phyloP scores from a whole-genome alignment of 2,113 vertebrate species.

The Patagioenas fasciata region DNA sequence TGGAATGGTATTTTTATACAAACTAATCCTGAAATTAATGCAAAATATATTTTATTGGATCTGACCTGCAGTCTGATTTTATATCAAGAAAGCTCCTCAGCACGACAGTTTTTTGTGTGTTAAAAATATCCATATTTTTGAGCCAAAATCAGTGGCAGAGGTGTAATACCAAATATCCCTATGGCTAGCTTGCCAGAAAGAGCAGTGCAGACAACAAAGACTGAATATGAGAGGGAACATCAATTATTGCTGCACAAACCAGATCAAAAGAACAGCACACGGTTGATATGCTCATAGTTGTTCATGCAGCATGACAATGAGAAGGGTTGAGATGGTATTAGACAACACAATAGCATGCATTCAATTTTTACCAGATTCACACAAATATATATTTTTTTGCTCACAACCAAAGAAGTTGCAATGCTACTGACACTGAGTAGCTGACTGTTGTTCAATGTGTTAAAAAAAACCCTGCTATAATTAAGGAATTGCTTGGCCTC shows the following conservation, averaged over 20 bases:
- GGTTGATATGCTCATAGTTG: neutral
- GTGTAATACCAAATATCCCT: neutral
- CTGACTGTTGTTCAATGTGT: neutral
- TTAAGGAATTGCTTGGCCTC: slow-evolving; percentile 33
- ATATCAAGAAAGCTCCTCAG: neutral
- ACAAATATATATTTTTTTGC: neutral
- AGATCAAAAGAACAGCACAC: slow-evolving; percentile 29
- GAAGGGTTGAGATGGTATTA: neutral
- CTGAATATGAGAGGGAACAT: neutral
- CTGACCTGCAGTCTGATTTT: neutral
- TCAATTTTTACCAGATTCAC: neutral
- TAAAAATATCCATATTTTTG: neutral
- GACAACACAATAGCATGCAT: neutral
- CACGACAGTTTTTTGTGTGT: neutral
- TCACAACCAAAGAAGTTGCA: neutral
- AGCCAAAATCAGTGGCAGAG: neutral
- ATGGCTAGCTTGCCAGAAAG: neutral
- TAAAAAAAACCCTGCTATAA: neutral
- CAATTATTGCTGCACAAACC: slow-evolving; percentile 18
- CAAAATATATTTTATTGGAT: neutral
- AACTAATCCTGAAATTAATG: neutral
- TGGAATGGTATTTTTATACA: neutral
- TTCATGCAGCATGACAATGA: slow-evolving; percentile 29
- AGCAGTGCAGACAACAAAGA: neutral
- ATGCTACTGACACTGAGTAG: neutral